These are phyloP conservation scores for Acanthosepion pharaonis DNA, from an alignment of 2,888 invertebrate species.

Conservation along the genomic window DNA sequence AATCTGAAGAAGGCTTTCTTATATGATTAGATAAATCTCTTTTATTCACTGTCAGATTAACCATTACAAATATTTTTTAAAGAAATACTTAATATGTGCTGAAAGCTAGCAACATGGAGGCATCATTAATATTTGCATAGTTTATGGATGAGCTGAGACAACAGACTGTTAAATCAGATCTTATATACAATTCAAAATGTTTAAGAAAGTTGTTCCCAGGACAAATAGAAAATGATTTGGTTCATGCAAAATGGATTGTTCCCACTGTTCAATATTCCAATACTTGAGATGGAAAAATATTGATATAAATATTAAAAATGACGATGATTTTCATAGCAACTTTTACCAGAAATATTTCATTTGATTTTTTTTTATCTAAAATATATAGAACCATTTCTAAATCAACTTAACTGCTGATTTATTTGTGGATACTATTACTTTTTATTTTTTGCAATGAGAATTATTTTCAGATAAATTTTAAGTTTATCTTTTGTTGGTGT, in stretches of 20 bases:
- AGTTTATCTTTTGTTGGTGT: no score
- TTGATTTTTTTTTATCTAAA: no score
- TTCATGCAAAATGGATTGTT: neutral
- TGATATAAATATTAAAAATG: neutral
- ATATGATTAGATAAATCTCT: neutral
- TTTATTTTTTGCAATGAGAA: no score
- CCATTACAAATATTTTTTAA: neutral
- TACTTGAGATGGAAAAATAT: neutral
- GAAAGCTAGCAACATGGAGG: neutral
- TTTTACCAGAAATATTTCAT: no score
- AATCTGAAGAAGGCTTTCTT: neutral
- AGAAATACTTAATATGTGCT: neutral
- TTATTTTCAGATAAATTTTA: no score
- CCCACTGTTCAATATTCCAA: neutral
- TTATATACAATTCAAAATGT: neutral
- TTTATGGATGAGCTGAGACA: neutral
- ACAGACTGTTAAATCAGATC: neutral
- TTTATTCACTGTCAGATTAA: constrained; percentile 2
- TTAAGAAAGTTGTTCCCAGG: neutral
- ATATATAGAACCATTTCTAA: no score
- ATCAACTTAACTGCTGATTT: no score
- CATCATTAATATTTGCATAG: neutral
- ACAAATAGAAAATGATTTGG: neutral
- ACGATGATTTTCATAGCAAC: neutral
- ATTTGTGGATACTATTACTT: no score